These are phyloP conservation scores for Pammene aurita DNA, from an alignment of 2,888 invertebrate species.

Conservation along the genomic window DNA sequence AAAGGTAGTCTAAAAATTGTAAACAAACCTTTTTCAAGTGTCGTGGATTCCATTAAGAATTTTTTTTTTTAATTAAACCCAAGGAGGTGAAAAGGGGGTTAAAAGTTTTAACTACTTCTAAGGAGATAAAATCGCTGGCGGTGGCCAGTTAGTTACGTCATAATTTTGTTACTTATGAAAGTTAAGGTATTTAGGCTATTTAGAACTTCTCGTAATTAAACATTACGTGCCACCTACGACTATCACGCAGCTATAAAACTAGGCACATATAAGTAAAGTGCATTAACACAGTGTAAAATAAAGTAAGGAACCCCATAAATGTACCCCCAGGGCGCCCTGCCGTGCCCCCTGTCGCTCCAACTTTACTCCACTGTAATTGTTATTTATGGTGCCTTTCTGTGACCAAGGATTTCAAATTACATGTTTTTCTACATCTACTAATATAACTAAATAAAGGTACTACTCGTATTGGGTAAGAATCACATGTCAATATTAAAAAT, in stretches of 20 bases:
- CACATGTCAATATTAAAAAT: too few species aligned
- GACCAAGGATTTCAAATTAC: conserved; percentile 33
- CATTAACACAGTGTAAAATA: conserved; percentile 61
- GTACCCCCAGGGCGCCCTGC: conserved; percentile 52
- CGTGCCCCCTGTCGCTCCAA: conserved; percentile 45
- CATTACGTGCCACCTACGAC: conserved; percentile 20
- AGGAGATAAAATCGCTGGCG: too few species aligned
- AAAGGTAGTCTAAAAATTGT: too few species aligned
- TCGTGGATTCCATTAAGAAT: too few species aligned
- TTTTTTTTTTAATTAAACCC: too few species aligned
- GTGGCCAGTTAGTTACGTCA: too few species aligned
- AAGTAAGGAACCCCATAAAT: conserved; percentile 62
- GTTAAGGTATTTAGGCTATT: not conserved
- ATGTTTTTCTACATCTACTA: conserved; percentile 29
- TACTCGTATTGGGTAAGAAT: too few species aligned
- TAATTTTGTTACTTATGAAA: too few species aligned
- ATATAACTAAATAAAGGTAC: too few species aligned
- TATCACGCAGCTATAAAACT: conserved; percentile 35
- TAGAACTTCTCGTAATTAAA: conserved; percentile 14
- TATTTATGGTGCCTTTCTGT: conserved; percentile 47
- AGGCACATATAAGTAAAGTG: conserved; percentile 55
- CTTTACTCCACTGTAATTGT: conserved; percentile 47
- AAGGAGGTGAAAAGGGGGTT: too few species aligned
- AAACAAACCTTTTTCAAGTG: too few species aligned
- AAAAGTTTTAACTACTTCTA: too few species aligned